Evolutionary conservation across 2,888 invertebrate genomes (phyloP).

Genomic region (Apeira syringaria): DNA sequence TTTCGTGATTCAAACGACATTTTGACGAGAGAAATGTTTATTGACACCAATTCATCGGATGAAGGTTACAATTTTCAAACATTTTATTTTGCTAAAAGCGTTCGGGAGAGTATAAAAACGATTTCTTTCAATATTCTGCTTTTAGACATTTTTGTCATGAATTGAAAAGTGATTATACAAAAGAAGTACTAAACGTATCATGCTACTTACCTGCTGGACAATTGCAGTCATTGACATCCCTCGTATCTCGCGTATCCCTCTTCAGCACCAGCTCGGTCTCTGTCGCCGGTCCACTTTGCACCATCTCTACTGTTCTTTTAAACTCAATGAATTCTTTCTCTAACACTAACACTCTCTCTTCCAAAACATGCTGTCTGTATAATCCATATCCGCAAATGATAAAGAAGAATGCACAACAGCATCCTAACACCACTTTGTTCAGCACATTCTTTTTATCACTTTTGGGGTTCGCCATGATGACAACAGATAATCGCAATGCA

Average conservation of each 20-base stretch:
- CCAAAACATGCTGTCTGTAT: conserved; percentile 67
- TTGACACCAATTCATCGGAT: conserved; percentile 19
- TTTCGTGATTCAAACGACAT: conserved; percentile 20
- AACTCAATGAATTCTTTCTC: conserved; percentile 55
- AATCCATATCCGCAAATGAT: conserved; percentile 64
- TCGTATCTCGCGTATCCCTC: conserved; percentile 59
- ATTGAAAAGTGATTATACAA: not conserved
- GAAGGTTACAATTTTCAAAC: conserved; percentile 16
- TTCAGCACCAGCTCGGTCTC: conserved; percentile 42
- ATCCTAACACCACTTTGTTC: conserved; percentile 71
- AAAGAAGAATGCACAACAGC: conserved; percentile 66
- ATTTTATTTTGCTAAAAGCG: conserved; percentile 19
- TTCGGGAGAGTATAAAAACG: conserved; percentile 5
- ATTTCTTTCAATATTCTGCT: too few species aligned
- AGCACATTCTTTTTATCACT: conserved; percentile 54
- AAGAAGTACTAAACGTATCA: not conserved
- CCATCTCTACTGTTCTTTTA: conserved; percentile 30
- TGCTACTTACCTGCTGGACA: conserved; percentile 71
- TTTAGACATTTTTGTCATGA: too few species aligned
- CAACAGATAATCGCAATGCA: not conserved
- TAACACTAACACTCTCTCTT: conserved; percentile 61
- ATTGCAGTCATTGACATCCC: conserved; percentile 68
- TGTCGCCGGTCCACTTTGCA: conserved; percentile 22
- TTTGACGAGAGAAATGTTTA: conserved; percentile 20
- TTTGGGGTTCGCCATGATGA: conserved; percentile 55